phyloP scores from a whole-genome alignment of 2,888 invertebrate genomes.

The Hetaerina titia region DNA sequence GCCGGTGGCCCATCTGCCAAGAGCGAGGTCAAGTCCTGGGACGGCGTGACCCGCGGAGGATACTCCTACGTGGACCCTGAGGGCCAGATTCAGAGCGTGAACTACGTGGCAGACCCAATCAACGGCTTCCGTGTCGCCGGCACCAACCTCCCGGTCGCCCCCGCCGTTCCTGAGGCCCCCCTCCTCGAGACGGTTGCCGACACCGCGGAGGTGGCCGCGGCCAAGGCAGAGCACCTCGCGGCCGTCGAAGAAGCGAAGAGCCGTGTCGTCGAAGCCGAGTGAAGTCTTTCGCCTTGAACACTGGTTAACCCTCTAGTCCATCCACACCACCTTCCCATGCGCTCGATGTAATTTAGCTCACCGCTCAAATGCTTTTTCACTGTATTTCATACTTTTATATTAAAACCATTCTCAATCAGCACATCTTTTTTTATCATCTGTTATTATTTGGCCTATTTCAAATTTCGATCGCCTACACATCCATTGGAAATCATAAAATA shows the following conservation, averaged over 20 bases:
- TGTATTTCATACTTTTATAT: neutral
- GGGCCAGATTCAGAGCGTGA: slow-evolving; percentile 77
- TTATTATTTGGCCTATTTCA: neutral
- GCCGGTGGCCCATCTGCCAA: slow-evolving; percentile 73
- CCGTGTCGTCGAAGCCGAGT: neutral
- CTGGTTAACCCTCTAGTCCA: neutral
- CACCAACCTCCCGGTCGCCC: slow-evolving; percentile 76
- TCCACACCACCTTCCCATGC: neutral
- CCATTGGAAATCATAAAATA: no score
- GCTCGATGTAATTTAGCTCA: slow-evolving; percentile 24
- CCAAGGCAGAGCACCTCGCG: slow-evolving; percentile 79
- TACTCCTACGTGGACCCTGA: slow-evolving; percentile 77
- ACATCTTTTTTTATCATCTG: neutral
- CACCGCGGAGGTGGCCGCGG: slow-evolving; percentile 79
- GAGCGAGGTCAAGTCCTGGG: slow-evolving; percentile 75
- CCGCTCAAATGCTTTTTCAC: slow-evolving; percentile 38
- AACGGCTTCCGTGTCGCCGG: slow-evolving; percentile 78
- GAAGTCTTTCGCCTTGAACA: slow-evolving; percentile 76
- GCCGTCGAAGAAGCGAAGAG: slow-evolving; percentile 78
- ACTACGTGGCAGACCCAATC: slow-evolving; percentile 77
- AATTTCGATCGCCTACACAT: no score
- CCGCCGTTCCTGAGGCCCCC: slow-evolving; percentile 75
- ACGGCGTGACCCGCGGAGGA: slow-evolving; percentile 77
- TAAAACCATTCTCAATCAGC: neutral
- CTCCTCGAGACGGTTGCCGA: slow-evolving; percentile 76